Evolutionary conservation across 2,113 vertebrate genomes (phyloP).

Genomic region (Pollachius pollachius): DNA sequence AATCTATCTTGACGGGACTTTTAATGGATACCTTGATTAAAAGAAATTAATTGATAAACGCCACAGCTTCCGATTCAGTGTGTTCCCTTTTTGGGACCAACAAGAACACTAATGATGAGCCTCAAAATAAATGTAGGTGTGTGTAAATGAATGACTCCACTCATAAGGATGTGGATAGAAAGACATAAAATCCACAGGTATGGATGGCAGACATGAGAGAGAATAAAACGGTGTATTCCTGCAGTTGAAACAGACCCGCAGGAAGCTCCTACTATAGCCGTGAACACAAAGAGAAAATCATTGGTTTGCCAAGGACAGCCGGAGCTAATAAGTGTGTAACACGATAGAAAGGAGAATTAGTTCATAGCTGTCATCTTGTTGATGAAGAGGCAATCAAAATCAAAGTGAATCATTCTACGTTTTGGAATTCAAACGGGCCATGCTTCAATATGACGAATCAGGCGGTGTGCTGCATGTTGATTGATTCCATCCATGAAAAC

Average conservation of each 20-base stretch:
- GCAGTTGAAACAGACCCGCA: constrained; percentile 44
- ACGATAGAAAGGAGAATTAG: constrained; percentile 69
- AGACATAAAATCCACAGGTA: too few relatives aligned
- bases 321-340: constrained; percentile 71
- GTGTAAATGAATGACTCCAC: too few relatives aligned
- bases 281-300: constrained; percentile 52
- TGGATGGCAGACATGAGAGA: too few relatives aligned
- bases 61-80: too few relatives aligned
- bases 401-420: constrained; percentile 73
- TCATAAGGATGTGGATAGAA: too few relatives aligned
- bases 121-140: too few relatives aligned
- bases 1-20: too few relatives aligned
- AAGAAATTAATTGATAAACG: too few relatives aligned
- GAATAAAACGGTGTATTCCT: background rate
- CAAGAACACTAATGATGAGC: too few relatives aligned
- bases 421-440: constrained; percentile 74
- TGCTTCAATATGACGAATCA: constrained; percentile 77
- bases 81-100: too few relatives aligned
- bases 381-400: constrained; percentile 76
- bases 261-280: constrained; percentile 52
- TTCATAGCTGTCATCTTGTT: constrained; percentile 69
- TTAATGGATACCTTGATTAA: too few relatives aligned
- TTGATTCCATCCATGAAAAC: constrained; percentile 75
- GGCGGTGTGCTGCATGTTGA: constrained; percentile 68
- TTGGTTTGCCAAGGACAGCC: constrained; percentile 65